A percentile compares a stretch with the other conserved stretches of the same genome.
phyloP scores from a whole-genome alignment of 2,113 vertebrate genomes.

The Alligator sinensis region DNA sequence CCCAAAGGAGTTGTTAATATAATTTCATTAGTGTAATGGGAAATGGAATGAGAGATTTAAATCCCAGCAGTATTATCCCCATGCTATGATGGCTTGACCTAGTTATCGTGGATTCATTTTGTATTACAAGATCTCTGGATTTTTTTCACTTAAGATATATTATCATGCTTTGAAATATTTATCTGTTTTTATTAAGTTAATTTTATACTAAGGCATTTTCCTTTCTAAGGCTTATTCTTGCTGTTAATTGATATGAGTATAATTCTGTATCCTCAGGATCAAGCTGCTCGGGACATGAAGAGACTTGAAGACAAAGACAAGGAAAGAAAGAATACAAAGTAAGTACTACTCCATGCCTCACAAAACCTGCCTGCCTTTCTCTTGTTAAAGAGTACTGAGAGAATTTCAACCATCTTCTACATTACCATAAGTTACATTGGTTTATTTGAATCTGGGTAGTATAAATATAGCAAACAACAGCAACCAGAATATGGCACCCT shows the following conservation, averaged over 20 bases:
- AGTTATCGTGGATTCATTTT: neutral
- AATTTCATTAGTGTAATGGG: neutral
- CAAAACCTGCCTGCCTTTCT: neutral
- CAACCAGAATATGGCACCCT: neutral
- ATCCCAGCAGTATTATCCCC: neutral
- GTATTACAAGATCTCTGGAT: neutral
- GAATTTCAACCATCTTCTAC: constrained; percentile 6
- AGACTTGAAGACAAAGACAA: constrained; percentile 97
- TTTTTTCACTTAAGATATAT: neutral
- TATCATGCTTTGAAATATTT: neutral
- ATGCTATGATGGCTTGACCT: neutral
- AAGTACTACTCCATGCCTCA: constrained; percentile 79
- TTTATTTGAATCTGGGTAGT: neutral
- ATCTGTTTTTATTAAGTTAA: neutral
- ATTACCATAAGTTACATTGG: neutral
- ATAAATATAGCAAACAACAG: neutral
- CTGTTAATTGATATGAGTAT: neutral
- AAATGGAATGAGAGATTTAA: neutral
- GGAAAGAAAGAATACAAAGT: constrained; percentile 94
- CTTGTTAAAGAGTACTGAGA: neutral
- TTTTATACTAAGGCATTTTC: neutral
- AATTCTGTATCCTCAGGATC: constrained; percentile 84
- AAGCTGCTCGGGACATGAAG: constrained; percentile 97
- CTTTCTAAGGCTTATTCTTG: constrained; percentile 11
- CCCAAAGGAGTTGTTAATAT: neutral